These are phyloP conservation scores for Psilanteris sp. DNA, from an alignment of 1,140 invertebrate species.

Conservation along the genomic window DNA sequence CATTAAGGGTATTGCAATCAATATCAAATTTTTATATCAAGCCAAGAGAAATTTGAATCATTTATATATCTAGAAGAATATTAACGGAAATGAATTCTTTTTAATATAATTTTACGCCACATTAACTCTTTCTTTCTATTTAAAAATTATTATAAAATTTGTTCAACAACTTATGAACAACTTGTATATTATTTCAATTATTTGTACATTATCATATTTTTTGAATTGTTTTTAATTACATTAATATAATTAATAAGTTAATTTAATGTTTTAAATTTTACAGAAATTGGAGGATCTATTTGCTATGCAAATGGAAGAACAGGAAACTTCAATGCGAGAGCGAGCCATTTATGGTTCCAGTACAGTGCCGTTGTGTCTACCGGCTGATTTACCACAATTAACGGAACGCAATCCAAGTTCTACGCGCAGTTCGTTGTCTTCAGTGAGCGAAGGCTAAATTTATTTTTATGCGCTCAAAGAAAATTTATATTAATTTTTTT, in stretches of 20 bases:
- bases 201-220: too few relatives aligned
- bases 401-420: slow-evolving; percentile 82
- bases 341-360: slow-evolving; percentile 84
- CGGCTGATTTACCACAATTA: slow-evolving; percentile 83
- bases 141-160: too few relatives aligned
- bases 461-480: slow-evolving; percentile 21
- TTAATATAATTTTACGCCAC: too few relatives aligned
- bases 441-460: slow-evolving; percentile 84
- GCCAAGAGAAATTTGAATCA: too few relatives aligned
- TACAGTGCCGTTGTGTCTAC: slow-evolving; percentile 81
- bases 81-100: too few relatives aligned
- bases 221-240: not conserved
- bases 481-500: slow-evolving; percentile 22
- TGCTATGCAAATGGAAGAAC: slow-evolving; percentile 89
- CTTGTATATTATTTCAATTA: too few relatives aligned
- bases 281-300: slow-evolving; percentile 94
- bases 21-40: too few relatives aligned
- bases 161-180: too few relatives aligned
- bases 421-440: slow-evolving; percentile 86
- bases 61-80: too few relatives aligned
- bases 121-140: too few relatives aligned
- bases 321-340: slow-evolving; percentile 80
- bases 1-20: too few relatives aligned
- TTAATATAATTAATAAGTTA: not conserved
- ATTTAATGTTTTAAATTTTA: slow-evolving; percentile 60